These are phyloP conservation scores for Tetropium fuscum DNA, from an alignment of 2,888 invertebrate species.

Conservation along the genomic window DNA sequence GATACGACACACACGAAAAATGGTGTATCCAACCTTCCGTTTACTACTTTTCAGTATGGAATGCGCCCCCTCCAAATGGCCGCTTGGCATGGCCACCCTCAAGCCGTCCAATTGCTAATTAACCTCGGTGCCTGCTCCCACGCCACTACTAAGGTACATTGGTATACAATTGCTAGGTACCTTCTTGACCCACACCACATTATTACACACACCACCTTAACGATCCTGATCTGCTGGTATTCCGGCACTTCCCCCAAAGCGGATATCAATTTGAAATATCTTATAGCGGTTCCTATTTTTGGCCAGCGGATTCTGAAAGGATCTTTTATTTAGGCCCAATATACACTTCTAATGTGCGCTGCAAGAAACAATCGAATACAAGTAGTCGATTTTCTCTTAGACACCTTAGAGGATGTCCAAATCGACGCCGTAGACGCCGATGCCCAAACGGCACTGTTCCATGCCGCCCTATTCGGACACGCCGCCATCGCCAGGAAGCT, in stretches of 20 bases:
- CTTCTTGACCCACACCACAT: no score
- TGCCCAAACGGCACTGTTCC: slow-evolving; percentile 80
- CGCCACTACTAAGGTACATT: slow-evolving; percentile 77
- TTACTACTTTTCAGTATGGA: slow-evolving; percentile 71
- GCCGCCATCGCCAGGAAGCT: slow-evolving; percentile 74
- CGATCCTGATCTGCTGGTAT: no score
- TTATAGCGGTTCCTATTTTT: no score
- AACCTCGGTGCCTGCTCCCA: slow-evolving; percentile 77
- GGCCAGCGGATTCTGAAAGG: background rate
- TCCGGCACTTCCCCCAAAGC: no score
- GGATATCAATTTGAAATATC: no score
- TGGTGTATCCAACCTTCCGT: background rate
- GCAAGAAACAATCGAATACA: slow-evolving; percentile 78
- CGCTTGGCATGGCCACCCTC: slow-evolving; percentile 79
- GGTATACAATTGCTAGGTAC: no score
- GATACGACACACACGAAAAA: background rate
- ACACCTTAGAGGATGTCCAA: slow-evolving; percentile 71
- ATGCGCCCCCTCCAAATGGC: slow-evolving; percentile 80
- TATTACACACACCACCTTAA: no score
- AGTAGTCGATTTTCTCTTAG: slow-evolving; percentile 74
- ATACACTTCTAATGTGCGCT: slow-evolving; percentile 82
- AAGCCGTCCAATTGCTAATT: slow-evolving; percentile 77
- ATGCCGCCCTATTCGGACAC: slow-evolving; percentile 82
- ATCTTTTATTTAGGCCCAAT: slow-evolving; percentile 71
- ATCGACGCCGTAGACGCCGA: slow-evolving; percentile 75